Evolutionary conservation across 2,113 vertebrate species (phyloP), one percentile per base, ranked within the genome.

Genomic region (Nansenia antarctica): DNA sequence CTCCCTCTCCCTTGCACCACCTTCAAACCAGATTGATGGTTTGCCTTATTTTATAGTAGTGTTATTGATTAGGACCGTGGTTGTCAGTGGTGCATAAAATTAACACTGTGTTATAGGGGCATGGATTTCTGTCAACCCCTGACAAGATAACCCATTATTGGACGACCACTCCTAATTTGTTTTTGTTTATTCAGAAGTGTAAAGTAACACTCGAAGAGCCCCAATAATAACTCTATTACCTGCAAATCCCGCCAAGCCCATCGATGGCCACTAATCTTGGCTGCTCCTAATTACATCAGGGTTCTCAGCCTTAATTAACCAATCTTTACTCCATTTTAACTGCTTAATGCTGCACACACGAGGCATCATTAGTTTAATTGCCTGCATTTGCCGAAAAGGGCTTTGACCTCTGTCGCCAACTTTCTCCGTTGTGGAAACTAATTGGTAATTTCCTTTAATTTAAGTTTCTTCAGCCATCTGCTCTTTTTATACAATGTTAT

Each of bases 41-140:
- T 80, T 80, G 71, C 75, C 83, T 84, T 82, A 78, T 85, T 91
- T 92, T 90, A 91, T 92, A 82, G 88, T 78, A 72, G 73, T 72
- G 67, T 63, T 86, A 92, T 91, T 87, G 91, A 92, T 91, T 81
- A 70, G 79, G 67, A 70, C 77, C 75, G 78, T 79, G 90, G 69
- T 86, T 85, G 87, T 91, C 91, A 92, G 88, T 91, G 90, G 83
- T 90, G 91, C 92, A 92, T 93, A 92, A 93, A 93, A 92, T 93
- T 86, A 92, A 93, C 91, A 92, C 85, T 82, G 88, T 90, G 91
- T 91, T 93, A 91, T 87, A 86, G 85, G 74, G 78, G 57, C 87
- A 92, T 92, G 79, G 91, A 92, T 92, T 91, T 90, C 88, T 91
- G 87, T 89, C 91, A 87, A 80, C 35, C 69, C 62, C 58, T 90